phyloP scores from a whole-genome alignment of 2,113 vertebrate genomes.

The Datnioides undecimradiatus region DNA sequence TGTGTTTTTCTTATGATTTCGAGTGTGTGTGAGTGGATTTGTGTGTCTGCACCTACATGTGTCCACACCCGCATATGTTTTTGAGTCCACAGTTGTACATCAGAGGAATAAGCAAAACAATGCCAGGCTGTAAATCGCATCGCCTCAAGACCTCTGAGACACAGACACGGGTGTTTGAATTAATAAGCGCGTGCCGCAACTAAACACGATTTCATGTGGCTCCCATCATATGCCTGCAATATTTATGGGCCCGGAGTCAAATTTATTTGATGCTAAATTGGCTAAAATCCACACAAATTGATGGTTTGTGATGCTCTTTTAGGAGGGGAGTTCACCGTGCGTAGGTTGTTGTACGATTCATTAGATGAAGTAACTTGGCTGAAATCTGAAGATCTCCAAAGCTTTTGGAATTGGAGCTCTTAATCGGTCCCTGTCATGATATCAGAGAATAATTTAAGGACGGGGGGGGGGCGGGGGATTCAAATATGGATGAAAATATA shows the following conservation, averaged over 20 bases:
- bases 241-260: constrained; percentile 38
- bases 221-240: constrained; percentile 33
- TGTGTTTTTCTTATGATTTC: neutral
- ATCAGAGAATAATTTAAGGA: constrained; percentile 61
- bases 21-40: neutral
- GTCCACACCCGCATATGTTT: neutral
- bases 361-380: constrained; percentile 41
- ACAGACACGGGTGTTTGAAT: constrained; percentile 32
- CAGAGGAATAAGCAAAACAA: constrained; percentile 14
- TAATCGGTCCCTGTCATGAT: constrained; percentile 50
- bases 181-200: constrained; percentile 28
- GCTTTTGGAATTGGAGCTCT: constrained; percentile 28
- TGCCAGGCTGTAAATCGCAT: constrained; percentile 5
- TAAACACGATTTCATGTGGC: constrained; percentile 34
- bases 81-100: constrained; percentile 22
- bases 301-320: neutral
- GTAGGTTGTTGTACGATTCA: neutral
- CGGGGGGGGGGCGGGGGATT: constrained; percentile 28
- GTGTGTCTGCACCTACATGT: neutral
- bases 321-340: neutral
- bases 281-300: constrained; percentile 20
- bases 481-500: constrained; percentile 61
- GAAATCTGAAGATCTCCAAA: constrained; percentile 34
- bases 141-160: constrained; percentile 11
- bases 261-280: constrained; percentile 38